Evolutionary conservation across 2,797 vertebrate genomes (phyloP), one percentile per base, ranked within the genome.

Genomic region (Gambusia yucatana): DNA sequence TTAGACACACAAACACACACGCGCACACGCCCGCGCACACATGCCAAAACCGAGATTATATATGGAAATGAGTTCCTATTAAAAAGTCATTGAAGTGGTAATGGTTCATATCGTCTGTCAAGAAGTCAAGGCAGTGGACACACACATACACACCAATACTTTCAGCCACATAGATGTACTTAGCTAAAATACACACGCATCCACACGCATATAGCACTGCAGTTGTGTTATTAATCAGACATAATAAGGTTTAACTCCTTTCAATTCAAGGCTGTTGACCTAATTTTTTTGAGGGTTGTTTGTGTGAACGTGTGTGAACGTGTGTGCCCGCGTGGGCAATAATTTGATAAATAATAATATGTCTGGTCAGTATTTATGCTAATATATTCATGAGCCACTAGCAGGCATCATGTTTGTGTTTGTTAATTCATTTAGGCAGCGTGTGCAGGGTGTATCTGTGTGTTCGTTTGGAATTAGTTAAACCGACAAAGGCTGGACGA

Each of bases 321-420:
- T 5, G 17, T 65, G 72, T 36, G 75, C 74, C 59, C 59, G 65
- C 77, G 72, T 47, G 41, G 77, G 74, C 78, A 84, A 85, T 92
- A 91, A 93, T 94, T 89, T 92, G 85, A 93, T 89, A 93, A 93
- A 92, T 91, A 93, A 94, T 92, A 91, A 92, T 88, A 92, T 0
- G 80, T 91, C 84, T 82, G 91, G 93, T 95, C 94, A 95, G 88
- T 94, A 92, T 91, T 93, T 90, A 93, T 93, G 91, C 82, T 85
- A 93, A 92, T 94, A 86, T 94, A 94, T 93, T 94, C 91, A 92
- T 90, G 88, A 88, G 82, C 89, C 90, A 93, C 88, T 87, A 92
- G 93, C 85, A 82, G 87, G 91, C 92, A 90, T 90, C 84, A 80
- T 90, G 90, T 94, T 93, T 91, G 87, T 89, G 86, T 93, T 90